Conservation (phyloP, 2,113 vertebrate genomes). For the Gymnobelideus leadbeateri region DNA sequence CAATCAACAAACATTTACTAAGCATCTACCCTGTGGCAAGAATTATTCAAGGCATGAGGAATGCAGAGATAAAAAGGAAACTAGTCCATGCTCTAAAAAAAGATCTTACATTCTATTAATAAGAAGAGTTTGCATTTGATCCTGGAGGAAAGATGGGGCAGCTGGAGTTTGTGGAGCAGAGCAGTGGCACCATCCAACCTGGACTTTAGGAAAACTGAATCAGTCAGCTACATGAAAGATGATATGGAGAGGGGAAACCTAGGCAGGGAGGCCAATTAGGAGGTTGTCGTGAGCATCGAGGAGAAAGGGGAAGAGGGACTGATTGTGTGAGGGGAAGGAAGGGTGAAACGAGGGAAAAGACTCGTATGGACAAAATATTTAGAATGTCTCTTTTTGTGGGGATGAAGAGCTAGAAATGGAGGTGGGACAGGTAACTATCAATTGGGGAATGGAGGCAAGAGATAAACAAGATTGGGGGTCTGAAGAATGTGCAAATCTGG, state of each 20-base stretch:
- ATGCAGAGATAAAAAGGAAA: not conserved
- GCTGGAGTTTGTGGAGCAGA: not conserved
- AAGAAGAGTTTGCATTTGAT: not conserved
- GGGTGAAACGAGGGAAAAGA: not conserved
- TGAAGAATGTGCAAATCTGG: not conserved
- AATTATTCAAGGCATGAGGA: not conserved
- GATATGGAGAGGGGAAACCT: not conserved
- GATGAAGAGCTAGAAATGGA: not conserved
- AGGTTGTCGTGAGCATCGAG: not conserved
- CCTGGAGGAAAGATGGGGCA: not conserved
- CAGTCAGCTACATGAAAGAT: not conserved
- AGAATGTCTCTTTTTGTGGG: not conserved
- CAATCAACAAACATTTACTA: not conserved
- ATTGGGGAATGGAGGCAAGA: not conserved
- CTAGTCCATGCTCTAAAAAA: not conserved
- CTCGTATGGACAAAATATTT: not conserved
- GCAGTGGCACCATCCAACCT: not conserved
- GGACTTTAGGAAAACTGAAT: not conserved
- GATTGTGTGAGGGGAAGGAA: not conserved
- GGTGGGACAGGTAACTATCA: fast-evolving
- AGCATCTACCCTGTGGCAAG: not conserved
- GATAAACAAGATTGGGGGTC: too few species aligned
- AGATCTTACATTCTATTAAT: not conserved
- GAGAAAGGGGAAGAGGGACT: not conserved
- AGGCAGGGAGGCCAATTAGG: not conserved